Evolutionary conservation across 2,113 vertebrate genomes (phyloP).

Genomic region (Microtus montanus): DNA sequence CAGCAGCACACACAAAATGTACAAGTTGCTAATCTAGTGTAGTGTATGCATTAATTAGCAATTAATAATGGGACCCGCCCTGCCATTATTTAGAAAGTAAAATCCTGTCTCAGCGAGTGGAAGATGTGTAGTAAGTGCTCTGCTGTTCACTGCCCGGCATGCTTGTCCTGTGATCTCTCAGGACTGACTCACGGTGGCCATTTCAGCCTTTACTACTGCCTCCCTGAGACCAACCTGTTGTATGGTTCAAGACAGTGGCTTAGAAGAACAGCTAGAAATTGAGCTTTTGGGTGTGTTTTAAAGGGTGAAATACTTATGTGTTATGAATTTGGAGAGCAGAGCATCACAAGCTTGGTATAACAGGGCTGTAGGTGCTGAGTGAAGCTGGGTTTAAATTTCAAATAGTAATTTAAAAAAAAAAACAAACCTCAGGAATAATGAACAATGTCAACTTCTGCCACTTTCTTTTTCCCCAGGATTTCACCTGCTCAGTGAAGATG

Average conservation of each 20-base stretch:
- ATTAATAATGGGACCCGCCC: not conserved
- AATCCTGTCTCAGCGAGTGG: not conserved
- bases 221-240: not conserved
- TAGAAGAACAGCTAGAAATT: not conserved
- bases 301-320: not conserved
- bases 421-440: not conserved
- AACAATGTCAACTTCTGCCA: slow-evolving; percentile 46
- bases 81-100: not conserved
- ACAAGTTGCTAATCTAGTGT: not conserved
- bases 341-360: not conserved
- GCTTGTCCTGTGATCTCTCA: not conserved
- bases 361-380: no score
- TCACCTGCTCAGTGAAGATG: slow-evolving; percentile 69
- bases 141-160: not conserved
- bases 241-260: not conserved
- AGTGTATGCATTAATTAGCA: not conserved
- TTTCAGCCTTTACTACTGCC: not conserved
- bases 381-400: slow-evolving; percentile 20
- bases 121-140: not conserved
- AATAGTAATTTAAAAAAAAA: not conserved
- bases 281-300: slow-evolving; percentile 13
- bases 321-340: not conserved
- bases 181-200: not conserved
- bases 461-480: slow-evolving; percentile 63
- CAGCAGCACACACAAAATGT: not conserved